A percentile compares a stretch with the other conserved stretches of the same genome.
These are phyloP conservation scores for Coluber constrictor DNA, from an alignment of 2,797 vertebrate species.

Conservation along the genomic window DNA sequence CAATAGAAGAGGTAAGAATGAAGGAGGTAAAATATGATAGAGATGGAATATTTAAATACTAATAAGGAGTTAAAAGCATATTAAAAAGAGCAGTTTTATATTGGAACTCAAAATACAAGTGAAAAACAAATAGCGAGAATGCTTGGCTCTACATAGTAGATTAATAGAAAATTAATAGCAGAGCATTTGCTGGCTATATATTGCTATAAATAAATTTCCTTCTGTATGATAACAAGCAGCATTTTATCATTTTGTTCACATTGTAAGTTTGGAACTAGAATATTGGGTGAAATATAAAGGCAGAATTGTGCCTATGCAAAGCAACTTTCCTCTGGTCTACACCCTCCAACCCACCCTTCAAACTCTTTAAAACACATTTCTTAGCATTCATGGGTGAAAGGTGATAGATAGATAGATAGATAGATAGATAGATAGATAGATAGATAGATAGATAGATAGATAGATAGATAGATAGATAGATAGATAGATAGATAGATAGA, in stretches of 20 bases:
- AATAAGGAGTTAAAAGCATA: conserved; percentile 2
- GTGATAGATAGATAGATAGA: neutral
- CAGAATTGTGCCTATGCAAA: neutral
- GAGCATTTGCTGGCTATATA: neutral
- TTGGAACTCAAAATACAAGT: neutral
- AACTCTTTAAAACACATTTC: neutral
- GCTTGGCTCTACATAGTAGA: neutral
- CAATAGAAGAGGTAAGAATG: conserved; percentile 22
- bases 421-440: no score
- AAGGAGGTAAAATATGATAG: conserved; percentile 24
- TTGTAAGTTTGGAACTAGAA: neutral
- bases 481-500: no score
- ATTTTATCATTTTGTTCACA: neutral
- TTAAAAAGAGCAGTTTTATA: neutral
- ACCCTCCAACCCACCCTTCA: neutral
- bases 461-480: no score
- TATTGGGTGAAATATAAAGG: neutral
- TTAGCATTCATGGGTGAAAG: neutral
- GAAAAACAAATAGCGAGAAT: neutral
- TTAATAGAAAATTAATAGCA: neutral
- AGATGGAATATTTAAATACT: conserved; percentile 16
- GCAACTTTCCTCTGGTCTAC: neutral
- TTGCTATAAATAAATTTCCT: neutral
- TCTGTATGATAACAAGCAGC: neutral
- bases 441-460: no score